Conservation (phyloP, 2,888 invertebrate genomes). For the Dendrolimus pini region DNA sequence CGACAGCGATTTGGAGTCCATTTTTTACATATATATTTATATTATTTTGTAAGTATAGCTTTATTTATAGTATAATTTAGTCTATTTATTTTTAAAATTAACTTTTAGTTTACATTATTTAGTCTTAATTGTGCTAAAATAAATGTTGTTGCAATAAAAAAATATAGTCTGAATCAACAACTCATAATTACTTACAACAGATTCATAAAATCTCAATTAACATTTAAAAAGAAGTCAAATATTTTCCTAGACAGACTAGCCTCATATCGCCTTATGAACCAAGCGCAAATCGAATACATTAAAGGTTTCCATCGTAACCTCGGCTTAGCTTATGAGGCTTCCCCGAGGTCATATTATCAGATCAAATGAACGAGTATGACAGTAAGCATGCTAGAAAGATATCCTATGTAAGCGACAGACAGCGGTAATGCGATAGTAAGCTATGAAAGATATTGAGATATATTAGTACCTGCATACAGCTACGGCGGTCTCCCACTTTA, state of each 20-base stretch:
- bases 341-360: slow-evolving; percentile 30
- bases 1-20: too few species aligned
- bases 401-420: neutral
- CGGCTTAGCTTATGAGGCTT: slow-evolving; percentile 33
- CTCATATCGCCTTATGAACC: neutral
- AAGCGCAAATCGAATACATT: slow-evolving; percentile 13
- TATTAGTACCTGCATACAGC: too few species aligned
- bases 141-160: too few species aligned
- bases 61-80: too few species aligned
- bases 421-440: neutral
- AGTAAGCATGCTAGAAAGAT: neutral
- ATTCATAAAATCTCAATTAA: neutral
- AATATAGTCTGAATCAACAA: too few species aligned
- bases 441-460: neutral
- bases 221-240: neutral
- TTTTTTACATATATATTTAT: too few species aligned
- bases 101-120: too few species aligned
- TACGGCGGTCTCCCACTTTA: too few species aligned
- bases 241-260: neutral
- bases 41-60: too few species aligned
- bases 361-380: slow-evolving; percentile 16
- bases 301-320: slow-evolving; percentile 24
- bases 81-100: too few species aligned
- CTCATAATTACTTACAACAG: too few species aligned
- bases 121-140: too few species aligned